Percentiles rank a stretch among this genome's conserved stretches.
phyloP scores from a whole-genome alignment of 2,888 invertebrate genomes.

The Caradrina clavipalpis region DNA sequence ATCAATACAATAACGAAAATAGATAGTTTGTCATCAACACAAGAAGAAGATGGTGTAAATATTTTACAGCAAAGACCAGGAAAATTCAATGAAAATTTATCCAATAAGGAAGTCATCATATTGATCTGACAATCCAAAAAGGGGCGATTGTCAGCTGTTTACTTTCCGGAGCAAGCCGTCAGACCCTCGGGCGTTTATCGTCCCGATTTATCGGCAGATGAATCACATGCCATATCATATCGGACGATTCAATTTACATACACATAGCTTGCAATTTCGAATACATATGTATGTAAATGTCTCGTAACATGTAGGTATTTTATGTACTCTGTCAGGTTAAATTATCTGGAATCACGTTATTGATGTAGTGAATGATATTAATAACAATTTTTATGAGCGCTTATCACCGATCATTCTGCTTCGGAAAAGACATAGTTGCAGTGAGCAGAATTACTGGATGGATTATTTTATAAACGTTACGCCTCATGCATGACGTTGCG shows the following conservation, averaged over 20 bases:
- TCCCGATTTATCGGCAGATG: conserved; percentile 34
- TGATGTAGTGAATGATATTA: background rate
- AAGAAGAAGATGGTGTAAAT: background rate
- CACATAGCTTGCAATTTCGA: conserved; percentile 26
- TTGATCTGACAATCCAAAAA: conserved; percentile 2
- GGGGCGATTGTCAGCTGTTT: conserved; percentile 10
- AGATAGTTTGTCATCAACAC: no score
- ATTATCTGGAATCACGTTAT: background rate
- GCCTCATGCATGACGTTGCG: no score
- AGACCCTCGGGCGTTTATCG: conserved; percentile 20
- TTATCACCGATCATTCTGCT: no score
- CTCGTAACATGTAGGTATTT: conserved; percentile 23
- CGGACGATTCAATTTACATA: conserved; percentile 47
- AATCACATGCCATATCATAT: conserved; percentile 30
- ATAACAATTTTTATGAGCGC: no score
- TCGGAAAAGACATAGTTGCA: no score
- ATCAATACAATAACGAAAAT: no score
- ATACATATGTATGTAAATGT: conserved; percentile 39
- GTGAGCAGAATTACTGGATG: no score
- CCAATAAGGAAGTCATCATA: background rate
- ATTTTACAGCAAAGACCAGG: background rate
- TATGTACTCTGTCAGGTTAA: conserved; percentile 18
- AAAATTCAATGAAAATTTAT: background rate
- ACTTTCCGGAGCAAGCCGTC: conserved; percentile 26
- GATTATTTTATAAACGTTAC: no score